Evolutionary conservation across 2,888 invertebrate genomes (phyloP), one percentile per base, ranked within the genome.

Genomic region (Sepiola atlantica): DNA sequence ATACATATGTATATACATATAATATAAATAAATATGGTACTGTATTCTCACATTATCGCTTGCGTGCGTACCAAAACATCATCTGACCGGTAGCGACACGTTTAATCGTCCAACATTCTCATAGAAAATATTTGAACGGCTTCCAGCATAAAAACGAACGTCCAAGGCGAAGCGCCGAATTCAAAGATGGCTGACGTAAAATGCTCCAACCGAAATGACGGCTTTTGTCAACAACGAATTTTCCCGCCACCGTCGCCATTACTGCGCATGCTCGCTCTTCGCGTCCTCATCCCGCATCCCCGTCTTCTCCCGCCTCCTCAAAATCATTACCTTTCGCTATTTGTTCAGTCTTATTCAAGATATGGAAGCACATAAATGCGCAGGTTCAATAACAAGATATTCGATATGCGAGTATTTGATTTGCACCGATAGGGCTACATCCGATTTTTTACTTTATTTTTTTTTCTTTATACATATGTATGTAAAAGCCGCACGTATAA

Each of bases 341-440:
- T 77, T 77, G 77, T n/a, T 77, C 77, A 77, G 18, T 77, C n/a
- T 77, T 77, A n/a, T n/a, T 77, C 77, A 77, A 77, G 77, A 77
- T 77, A 77, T 77, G 77, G 77, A 77, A 77, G 77, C n/a, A 77
- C n/a, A 77, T n/a, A 77, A 77, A 77, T 77, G 77, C 32, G 32
- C n/a, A 77, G 77, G n/a, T 77, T 77, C 77, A 77, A 77, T 77
- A 77, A 77, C 77, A 77, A n/a, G 77, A 77, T 77, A 77, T 77
- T 77, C 77, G 77, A 77, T 77, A 77, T 77, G 77, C 77, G 18
- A 77, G 77, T 77, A 77, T 77, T 77, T n/a, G 32, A n/a, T 77
- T 77, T 77, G 77, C 77, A n/a, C n/a, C 16, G 77, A n/a, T 77
- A 77, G n/a, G 77, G 32, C 77, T 77, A 77, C 77, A 77, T 77